Evolutionary conservation across 2,888 invertebrate genomes (phyloP), one percentile per base, ranked within the genome.

Genomic region (Drosophila hamatofila): DNA sequence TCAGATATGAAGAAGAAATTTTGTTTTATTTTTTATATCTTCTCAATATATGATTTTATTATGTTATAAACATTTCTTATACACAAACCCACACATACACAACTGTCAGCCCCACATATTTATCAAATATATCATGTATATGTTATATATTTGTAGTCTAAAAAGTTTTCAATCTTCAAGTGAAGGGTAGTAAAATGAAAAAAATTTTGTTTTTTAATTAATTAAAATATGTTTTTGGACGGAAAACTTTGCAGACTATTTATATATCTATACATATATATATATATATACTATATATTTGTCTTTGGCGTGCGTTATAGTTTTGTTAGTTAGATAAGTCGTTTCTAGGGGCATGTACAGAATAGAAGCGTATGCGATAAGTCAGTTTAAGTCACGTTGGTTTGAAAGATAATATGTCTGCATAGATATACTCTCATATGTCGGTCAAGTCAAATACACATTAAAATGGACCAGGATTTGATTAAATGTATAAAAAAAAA

Each of bases 381-480:
- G 75, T 78, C 65, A 21, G 64, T 58, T 59, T 83, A 77, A 73
- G 68, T 63, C 74, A 59, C 62, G 66, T 55, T 63, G 51, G 35
- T 57, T 63, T 71, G 63, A 21, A 39, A 44, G 37, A 69, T 48
- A 30, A 59, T 51, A 46, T 46, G 44, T 42, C n/a, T 23, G 21
- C 7, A 57, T n/a, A 33, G 18, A 30, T 33, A 33, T 44, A 21
- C 18, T 18, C 48, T 25, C 41, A 66, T n/a, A 27, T 33, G 46
- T 51, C 48, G 57, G 66, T 76, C 75, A 74, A 63, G 46, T 48
- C 25, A 48, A 30, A 54, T 51, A 63, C 48, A 41, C 25, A 58
- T 59, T 23, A 64, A 65, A 83, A 64, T 54, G 85, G 85, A 86
- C 89, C 85, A 86, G 85, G 89, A 88, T 88, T 88, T 86, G 85